Base-by-base conservation (phyloP, 1,140 invertebrate species). In the Latrodectus geometricus region DNA sequence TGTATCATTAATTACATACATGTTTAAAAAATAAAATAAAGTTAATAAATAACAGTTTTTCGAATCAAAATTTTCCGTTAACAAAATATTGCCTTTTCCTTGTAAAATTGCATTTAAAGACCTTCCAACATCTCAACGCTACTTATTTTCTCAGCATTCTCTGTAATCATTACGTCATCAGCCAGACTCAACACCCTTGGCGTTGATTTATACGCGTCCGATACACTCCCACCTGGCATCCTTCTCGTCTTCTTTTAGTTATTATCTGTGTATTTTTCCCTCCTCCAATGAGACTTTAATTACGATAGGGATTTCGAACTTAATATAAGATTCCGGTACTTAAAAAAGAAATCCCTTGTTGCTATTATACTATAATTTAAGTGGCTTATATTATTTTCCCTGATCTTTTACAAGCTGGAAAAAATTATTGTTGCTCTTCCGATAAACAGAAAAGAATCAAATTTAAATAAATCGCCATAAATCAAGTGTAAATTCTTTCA, bases 91-190 rank as follows among this genome's bases (percentile, higher is more conserved):
- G 66, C 78, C 65, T 80, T 48, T 80, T 23, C 11, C 81, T 84
- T 75, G 73, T 12, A 66, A 76, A 76, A 84, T 48, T n/a, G 72
- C 73, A 52, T 84, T 84, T 74, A 84, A 66, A 74, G 56, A 35
- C 73, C 72, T 70, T 74, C 61, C 68, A 66, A 80, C 78, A 80
- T 54, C 78, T 80, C 78, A 80, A 80, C 78, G 49, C 66, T 72
- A 54, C 73, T 84, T 56, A 84, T 52, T 84, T 84, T 75, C 72
- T 61, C 81, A n/a, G 23, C 72, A 84, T 84, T 68, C 81, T 56
- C 81, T 84, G 72, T 76, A 84, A 84, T 84, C 81, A 84, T 76
- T 84, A 84, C 81, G 81, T 84, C 81, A 84, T 84, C 81, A 56
- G 56, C n/a, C 68, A 84, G 72, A 70, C 61, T 84, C 81, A 52